A percentile compares a stretch with the other conserved stretches of the same genome.
Evolutionary conservation across 2,888 invertebrate species (phyloP).

Genomic region (Vanessa cardui): DNA sequence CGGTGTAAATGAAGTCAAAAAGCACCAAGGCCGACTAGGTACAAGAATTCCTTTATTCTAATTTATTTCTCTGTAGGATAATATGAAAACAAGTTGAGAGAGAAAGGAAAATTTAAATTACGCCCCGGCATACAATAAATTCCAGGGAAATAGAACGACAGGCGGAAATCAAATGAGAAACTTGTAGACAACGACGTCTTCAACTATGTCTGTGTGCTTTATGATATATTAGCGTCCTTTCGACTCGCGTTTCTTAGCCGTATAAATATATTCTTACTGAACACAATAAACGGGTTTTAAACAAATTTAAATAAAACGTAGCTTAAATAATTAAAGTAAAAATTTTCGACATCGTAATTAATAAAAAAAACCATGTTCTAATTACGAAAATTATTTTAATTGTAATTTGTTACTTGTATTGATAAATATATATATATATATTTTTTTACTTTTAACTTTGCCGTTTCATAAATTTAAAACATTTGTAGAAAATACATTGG

Average conservation of each 20-base stretch:
- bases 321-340: too few species aligned
- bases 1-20: conserved; percentile 31
- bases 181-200: conserved; percentile 28
- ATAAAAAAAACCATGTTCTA: too few species aligned
- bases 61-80: conserved; percentile 40
- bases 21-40: conserved; percentile 19
- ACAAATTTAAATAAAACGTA: neutral
- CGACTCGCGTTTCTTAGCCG: neutral
- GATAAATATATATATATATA: too few species aligned
- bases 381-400: too few species aligned
- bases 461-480: too few species aligned
- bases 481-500: too few species aligned
- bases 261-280: neutral
- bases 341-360: too few species aligned
- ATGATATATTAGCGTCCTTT: conserved; percentile 23
- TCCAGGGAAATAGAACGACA: conserved; percentile 36
- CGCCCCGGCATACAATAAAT: conserved; percentile 39
- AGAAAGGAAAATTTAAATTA: conserved; percentile 41
- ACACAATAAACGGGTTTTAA: neutral
- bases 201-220: conserved; percentile 20
- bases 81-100: conserved; percentile 41
- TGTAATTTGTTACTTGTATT: too few species aligned
- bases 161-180: conserved; percentile 37
- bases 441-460: too few species aligned
- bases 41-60: conserved; percentile 32